These are phyloP conservation scores for Caenorhabditis drosophilae DNA, from an alignment of 2,888 invertebrate species.

Conservation along the genomic window DNA sequence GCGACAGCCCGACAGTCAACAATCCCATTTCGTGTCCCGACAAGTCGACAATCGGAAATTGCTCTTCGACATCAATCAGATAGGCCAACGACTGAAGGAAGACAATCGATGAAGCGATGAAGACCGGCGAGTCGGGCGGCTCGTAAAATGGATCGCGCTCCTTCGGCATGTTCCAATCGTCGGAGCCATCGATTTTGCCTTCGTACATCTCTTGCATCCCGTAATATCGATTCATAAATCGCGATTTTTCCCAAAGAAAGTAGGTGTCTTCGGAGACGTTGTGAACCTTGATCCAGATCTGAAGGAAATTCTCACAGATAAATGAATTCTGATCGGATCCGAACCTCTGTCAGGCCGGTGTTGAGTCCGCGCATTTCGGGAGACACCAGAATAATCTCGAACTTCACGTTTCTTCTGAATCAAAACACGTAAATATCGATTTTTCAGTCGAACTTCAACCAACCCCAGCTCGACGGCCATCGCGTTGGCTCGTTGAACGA, in stretches of 20 bases:
- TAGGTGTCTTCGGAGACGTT: constrained; percentile 73
- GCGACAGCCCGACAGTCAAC: constrained; percentile 71
- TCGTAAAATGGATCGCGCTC: constrained; percentile 74
- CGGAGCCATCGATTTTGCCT: constrained; percentile 72
- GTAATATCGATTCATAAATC: constrained; percentile 72
- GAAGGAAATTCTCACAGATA: no score
- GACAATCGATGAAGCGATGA: constrained; percentile 73
- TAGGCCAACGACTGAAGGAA: constrained; percentile 73
- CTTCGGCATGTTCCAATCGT: constrained; percentile 72
- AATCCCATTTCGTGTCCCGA: constrained; percentile 69
- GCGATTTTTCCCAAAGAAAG: constrained; percentile 73
- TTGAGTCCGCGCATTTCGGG: constrained; percentile 72
- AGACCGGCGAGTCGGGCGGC: constrained; percentile 71
- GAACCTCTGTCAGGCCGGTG: constrained; percentile 72
- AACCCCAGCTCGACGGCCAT: constrained; percentile 73
- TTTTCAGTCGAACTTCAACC: no score
- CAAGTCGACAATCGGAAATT: constrained; percentile 72
- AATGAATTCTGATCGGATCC: no score
- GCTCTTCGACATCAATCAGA: constrained; percentile 73
- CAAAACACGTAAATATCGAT: no score
- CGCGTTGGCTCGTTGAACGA: constrained; percentile 73
- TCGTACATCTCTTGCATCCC: constrained; percentile 75
- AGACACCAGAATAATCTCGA: constrained; percentile 73
- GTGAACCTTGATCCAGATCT: constrained; percentile 72
- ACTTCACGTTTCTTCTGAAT: constrained; percentile 71